Evolutionary conservation across 2,113 vertebrate species (phyloP).

Genomic region (Lagopus leucura): DNA sequence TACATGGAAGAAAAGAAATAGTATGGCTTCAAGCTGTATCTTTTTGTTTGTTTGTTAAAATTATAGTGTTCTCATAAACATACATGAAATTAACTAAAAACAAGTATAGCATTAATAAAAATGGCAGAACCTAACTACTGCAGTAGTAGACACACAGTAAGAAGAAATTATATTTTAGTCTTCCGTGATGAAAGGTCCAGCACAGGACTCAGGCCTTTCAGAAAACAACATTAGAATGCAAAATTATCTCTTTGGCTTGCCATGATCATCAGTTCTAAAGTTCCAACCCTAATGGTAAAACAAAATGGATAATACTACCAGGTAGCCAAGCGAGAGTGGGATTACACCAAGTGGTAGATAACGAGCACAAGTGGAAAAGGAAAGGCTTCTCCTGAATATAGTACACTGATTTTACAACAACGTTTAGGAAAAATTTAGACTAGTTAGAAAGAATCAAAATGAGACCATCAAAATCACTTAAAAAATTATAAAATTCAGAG

Average conservation of each 20-base stretch:
- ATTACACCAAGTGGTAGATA: neutral
- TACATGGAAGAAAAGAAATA: neutral
- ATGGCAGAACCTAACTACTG: neutral
- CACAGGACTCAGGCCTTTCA: neutral
- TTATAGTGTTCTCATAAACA: neutral
- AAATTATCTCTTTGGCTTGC: neutral
- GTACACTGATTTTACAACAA: neutral
- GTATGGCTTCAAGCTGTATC: neutral
- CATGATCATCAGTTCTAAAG: neutral
- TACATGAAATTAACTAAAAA: neutral
- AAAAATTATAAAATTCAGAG: neutral
- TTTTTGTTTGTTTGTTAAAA: neutral
- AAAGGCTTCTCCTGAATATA: neutral
- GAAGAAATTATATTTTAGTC: too few species aligned
- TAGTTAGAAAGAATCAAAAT: neutral
- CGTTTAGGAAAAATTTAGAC: neutral
- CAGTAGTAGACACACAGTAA: too few species aligned
- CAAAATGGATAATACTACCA: neutral
- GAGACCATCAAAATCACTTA: neutral
- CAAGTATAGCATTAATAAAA: neutral
- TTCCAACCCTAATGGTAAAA: neutral
- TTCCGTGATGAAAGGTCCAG: too few species aligned
- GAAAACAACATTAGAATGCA: neutral
- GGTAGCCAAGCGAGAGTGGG: neutral
- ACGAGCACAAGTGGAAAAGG: neutral